Conservation (phyloP, 2,888 invertebrate species). For the Amphipyra tragopoginis region DNA sequence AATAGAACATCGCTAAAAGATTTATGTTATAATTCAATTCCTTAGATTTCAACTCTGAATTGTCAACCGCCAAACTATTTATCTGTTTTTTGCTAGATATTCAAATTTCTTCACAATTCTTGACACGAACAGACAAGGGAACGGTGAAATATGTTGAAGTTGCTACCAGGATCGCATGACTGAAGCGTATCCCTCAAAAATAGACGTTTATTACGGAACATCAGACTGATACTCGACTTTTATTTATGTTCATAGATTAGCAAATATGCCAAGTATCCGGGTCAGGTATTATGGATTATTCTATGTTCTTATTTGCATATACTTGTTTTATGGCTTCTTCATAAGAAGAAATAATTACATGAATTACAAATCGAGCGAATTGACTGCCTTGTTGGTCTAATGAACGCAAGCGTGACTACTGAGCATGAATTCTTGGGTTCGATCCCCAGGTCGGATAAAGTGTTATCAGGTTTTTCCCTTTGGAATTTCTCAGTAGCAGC, state of each 20-base stretch:
- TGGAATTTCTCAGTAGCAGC: no score
- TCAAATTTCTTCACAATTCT: slow-evolving; percentile 27
- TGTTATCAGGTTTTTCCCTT: no score
- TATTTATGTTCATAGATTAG: slow-evolving; percentile 52
- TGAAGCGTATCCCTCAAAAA: slow-evolving; percentile 59
- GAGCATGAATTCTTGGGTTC: no score
- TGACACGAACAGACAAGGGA: slow-evolving; percentile 26
- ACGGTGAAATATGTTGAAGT: slow-evolving; percentile 35
- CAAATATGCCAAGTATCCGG: slow-evolving; percentile 37
- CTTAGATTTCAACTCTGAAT: no score
- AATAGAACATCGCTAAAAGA: no score
- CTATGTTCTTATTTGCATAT: slow-evolving; percentile 21
- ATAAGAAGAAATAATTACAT: no score
- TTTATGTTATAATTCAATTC: no score
- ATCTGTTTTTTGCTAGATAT: slow-evolving; percentile 10
- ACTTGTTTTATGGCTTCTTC: no score
- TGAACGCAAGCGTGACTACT: no score
- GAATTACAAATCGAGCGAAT: no score
- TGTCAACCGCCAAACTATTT: background rate
- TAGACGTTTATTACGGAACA: slow-evolving; percentile 55
- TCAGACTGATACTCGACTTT: slow-evolving; percentile 39
- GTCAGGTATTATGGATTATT: slow-evolving; percentile 38
- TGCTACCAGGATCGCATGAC: slow-evolving; percentile 57
- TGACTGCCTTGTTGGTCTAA: no score
- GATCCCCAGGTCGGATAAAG: no score